Evolutionary conservation across 2,797 vertebrate species (phyloP), one percentile per base, ranked within the genome.

Genomic region (Acanthopagrus latus): DNA sequence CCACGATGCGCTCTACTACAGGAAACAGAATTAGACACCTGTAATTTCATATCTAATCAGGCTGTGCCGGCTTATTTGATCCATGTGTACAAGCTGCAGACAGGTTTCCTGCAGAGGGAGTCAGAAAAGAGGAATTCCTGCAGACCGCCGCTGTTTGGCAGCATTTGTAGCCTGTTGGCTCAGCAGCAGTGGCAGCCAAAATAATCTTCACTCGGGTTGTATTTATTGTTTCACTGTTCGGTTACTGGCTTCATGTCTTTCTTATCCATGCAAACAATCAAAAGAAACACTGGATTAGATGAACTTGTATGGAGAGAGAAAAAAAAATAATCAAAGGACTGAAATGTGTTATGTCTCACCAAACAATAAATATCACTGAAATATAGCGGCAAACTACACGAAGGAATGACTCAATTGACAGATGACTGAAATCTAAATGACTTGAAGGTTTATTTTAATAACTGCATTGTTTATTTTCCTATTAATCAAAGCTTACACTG

Each of bases 151-250:
- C 71, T 78, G 82, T 71, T 33, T 84, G 38, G 38, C 38, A 38
- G 38, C 38, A 38, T 9, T 38, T 38, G 38, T 38, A 3, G 8
- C 38, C 9, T 38, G 33, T 38, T 38, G 33, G 33, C 33, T 38
- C 33, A 8, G 33, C 33, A 38, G 33, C 33, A 38, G 33, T 38
- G 33, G 33, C 9, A 7, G 9, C 82, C 89, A 89, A 86, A 86
- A 74, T 70, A 80, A 83, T 83, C 51, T 62, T 59, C 72, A 63
- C 63, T 69, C 77, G 33, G 44, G 51, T 79, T 86, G 62, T 78
- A 81, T 90, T 90, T 84, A 85, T 85, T 86, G 71, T 88, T 87
- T 75, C 69, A 84, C 57, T 60, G 27, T 50, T 80, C 33, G 64
- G 47, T 74, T 43, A 71, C 52, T 75, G 60, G 76, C 63, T 68